phyloP scores from a whole-genome alignment of 23 tunicate species.

The Styela plicata region DNA sequence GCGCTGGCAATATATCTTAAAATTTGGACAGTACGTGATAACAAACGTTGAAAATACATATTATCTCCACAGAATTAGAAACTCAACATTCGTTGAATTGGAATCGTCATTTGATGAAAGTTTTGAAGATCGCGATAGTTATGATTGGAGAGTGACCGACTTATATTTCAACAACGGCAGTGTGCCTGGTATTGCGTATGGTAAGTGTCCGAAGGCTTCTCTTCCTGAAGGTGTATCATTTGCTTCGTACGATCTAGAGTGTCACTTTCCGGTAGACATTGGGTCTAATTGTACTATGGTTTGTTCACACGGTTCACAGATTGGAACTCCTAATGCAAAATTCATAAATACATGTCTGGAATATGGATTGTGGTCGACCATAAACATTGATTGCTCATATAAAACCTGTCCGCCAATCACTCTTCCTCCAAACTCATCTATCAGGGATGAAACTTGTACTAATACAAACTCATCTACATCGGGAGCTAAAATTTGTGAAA shows the following conservation, averaged over 20 bases:
- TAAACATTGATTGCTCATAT: slow-evolving; percentile 21
- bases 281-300: slow-evolving; percentile 17
- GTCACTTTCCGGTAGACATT: slow-evolving; percentile 19
- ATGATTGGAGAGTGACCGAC: slow-evolving; percentile 25
- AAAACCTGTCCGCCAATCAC: slow-evolving; percentile 12
- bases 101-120: neutral
- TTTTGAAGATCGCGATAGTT: neutral
- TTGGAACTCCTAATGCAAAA: slow-evolving; percentile 1
- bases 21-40: neutral
- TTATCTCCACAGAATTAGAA: neutral
- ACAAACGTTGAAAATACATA: neutral
- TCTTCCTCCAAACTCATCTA: neutral
- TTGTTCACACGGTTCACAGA: slow-evolving; percentile 19
- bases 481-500: slow-evolving; percentile 6
- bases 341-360: neutral
- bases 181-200: slow-evolving; percentile 29
- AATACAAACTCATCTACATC: neutral
- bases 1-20: slow-evolving; percentile 31
- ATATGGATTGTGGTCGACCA: slow-evolving; percentile 24
- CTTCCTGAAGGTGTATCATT: neutral
- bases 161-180: slow-evolving; percentile 20
- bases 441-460: slow-evolving; percentile 6
- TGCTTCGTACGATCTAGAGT: neutral
- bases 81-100: neutral
- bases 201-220: slow-evolving; percentile 18